A percentile compares a stretch with the other conserved stretches of the same genome.
These are phyloP conservation scores for Sepiola atlantica DNA, from an alignment of 2,888 invertebrate species.

Conservation along the genomic window DNA sequence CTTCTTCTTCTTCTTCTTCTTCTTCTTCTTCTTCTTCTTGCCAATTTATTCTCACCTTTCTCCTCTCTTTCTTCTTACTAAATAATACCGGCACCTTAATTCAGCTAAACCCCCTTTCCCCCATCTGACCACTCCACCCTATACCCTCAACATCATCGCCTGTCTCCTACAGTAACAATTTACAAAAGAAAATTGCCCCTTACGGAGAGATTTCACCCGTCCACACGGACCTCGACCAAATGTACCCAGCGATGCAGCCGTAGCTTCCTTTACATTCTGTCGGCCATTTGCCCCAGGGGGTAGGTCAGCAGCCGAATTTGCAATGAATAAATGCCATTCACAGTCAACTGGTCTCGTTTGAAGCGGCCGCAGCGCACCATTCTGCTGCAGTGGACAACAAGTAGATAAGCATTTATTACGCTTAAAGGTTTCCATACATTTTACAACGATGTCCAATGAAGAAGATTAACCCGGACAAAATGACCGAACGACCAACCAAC, in stretches of 20 bases:
- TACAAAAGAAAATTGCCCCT: not conserved
- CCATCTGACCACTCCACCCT: not conserved
- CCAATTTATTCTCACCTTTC: not conserved
- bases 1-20: not conserved
- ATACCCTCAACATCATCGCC: not conserved
- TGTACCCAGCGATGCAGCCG: not conserved
- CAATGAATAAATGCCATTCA: slow-evolving; percentile 6
- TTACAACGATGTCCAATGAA: not conserved
- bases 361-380: not conserved
- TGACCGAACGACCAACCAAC: not conserved
- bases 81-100: too few relatives aligned
- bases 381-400: not conserved
- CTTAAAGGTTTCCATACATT: not conserved
- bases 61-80: not conserved
- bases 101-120: too few relatives aligned
- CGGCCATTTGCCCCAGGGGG: slow-evolving; percentile 32
- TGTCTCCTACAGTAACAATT: not conserved
- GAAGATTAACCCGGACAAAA: not conserved
- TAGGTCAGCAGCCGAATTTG: slow-evolving; percentile 10
- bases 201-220: not conserved
- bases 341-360: not conserved
- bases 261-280: not conserved
- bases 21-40: not conserved
- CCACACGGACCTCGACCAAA: not conserved
- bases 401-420: not conserved